phyloP scores from a whole-genome alignment of 1,140 invertebrate species.

The Eurosta solidaginis region DNA sequence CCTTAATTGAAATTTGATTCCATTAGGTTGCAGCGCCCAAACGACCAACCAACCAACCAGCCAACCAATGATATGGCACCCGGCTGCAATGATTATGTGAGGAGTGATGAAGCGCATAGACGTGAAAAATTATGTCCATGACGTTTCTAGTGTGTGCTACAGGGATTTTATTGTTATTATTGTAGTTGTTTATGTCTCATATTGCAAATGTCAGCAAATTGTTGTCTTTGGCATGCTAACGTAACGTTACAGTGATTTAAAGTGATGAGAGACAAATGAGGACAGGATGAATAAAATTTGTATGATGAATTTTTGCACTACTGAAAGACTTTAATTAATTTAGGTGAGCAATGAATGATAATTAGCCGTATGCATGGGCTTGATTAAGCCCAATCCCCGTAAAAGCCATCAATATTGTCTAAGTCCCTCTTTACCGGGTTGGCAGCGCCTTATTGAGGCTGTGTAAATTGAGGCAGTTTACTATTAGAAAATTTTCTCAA shows the following conservation, averaged over 20 bases:
- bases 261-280: not conserved
- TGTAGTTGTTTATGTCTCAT: constrained; percentile 1
- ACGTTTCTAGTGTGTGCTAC: not conserved
- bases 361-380: too few relatives aligned
- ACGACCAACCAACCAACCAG: not conserved
- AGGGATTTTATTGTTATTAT: not conserved
- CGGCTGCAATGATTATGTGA: not conserved
- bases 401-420: too few relatives aligned
- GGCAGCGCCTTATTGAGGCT: too few relatives aligned
- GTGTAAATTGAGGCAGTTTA: too few relatives aligned
- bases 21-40: constrained; percentile 45
- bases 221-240: not conserved
- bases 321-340: not conserved
- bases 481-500: too few relatives aligned
- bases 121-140: not conserved
- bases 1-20: constrained; percentile 58
- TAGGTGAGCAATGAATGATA: not conserved
- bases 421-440: too few relatives aligned
- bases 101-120: not conserved
- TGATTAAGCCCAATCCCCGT: too few relatives aligned
- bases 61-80: not conserved
- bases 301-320: not conserved
- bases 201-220: constrained; percentile 27
- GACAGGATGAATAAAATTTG: not conserved
- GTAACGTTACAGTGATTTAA: constrained; percentile 13